Evolutionary conservation across 1,140 invertebrate genomes (phyloP).

Genomic region (Portunus trituberculatus): DNA sequence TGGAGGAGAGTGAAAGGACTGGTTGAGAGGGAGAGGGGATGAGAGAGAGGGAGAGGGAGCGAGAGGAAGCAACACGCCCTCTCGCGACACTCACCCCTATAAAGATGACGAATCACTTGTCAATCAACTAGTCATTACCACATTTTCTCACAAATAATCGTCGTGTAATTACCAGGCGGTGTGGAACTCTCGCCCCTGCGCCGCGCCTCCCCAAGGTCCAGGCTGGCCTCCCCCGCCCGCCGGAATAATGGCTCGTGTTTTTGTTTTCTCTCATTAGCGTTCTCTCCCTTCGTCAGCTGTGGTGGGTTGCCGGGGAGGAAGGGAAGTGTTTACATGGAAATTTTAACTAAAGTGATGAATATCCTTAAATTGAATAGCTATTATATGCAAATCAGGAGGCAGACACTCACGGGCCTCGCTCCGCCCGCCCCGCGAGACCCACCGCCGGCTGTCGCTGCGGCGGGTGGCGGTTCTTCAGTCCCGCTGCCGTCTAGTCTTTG

Average conservation of each 20-base stretch:
- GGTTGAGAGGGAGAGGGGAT: not conserved
- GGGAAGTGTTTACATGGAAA: constrained; percentile 16
- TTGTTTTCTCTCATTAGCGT: constrained; percentile 47
- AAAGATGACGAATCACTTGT: constrained; percentile 66
- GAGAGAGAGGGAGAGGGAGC: not conserved
- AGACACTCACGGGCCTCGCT: too few species aligned
- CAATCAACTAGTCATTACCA: constrained; percentile 56
- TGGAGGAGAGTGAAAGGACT: not conserved
- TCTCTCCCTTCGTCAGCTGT: not conserved
- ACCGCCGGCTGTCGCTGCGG: too few species aligned
- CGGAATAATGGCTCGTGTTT: constrained; percentile 4
- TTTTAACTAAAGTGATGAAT: constrained; percentile 3
- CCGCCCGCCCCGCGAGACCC: too few species aligned
- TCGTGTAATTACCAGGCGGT: not conserved
- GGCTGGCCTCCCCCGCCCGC: not conserved
- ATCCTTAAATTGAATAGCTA: too few species aligned
- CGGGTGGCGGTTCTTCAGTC: too few species aligned
- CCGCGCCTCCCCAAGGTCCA: not conserved
- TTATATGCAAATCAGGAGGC: too few species aligned
- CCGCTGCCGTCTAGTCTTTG: too few species aligned
- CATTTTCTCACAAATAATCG: constrained; percentile 60
- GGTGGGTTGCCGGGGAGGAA: not conserved
- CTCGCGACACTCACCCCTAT: constrained; percentile 41
- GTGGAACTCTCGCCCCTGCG: not conserved
- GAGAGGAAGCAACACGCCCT: not conserved